Evolutionary conservation across 1,140 invertebrate genomes (phyloP), one percentile per base, ranked within the genome.

Genomic region (Babylonia areolata): DNA sequence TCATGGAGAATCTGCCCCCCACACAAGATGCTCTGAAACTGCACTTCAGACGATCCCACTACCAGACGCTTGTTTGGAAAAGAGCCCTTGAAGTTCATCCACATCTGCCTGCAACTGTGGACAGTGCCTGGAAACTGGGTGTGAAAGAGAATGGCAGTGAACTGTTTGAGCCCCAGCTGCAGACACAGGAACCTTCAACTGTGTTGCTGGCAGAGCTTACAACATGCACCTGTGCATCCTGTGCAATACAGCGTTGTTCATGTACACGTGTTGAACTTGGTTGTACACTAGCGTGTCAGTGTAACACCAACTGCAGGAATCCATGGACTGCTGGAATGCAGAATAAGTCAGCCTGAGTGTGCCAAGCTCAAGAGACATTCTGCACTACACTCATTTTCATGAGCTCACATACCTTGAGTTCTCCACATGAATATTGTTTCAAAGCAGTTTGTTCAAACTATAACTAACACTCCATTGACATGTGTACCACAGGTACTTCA

Each of bases 11-110:
- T 28, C 35, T 78, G 20, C 75, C 40, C 0, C 12, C 75, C 75
- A 15, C 75, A 42, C 37, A 78, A 42, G 75, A 78, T 78, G 37
- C 75, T 17, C 33, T 78, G 75, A 78, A 17, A 40, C 3, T 40
- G 12, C 75, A 78, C 75, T 17, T 78, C 40, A 78, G 40, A 78
- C 75, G 75, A 78, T 39, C n/a, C 33, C 75, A 78, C 75, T 78
- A 20, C 28, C 75, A 78, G 75, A 42, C 75, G 33, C 35, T 40
- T 11, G 75, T 78, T 17, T 78, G 75, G 75, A 39, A 42, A 28
- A 39, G 40, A 12, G 35, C 75, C 9, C 75, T 78, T 11, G 75
- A 40, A 17, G 37, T 42, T 40, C 35, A 78, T 39, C 75, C 75
- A 78, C 31, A 39, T 31, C 75, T 78, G 0, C 40, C 12, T 17